Evolutionary conservation across 2,797 vertebrate species (phyloP), one percentile per base, ranked within the genome.

Genomic region (Molothrus aeneus): DNA sequence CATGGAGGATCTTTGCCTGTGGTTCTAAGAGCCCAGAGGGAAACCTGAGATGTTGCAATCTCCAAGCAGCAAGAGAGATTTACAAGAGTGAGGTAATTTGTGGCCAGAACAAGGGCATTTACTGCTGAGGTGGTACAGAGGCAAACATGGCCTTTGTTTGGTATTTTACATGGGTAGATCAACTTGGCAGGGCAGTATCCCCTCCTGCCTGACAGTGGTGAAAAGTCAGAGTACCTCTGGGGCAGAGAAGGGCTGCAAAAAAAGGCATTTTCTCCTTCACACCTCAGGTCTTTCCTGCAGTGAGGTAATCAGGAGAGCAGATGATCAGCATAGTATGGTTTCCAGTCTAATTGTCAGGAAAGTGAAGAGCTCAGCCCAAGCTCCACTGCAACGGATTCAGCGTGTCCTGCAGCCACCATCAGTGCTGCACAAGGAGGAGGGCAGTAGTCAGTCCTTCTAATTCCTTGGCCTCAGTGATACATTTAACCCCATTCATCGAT

Each of bases 301-400:
- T 53, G 53, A 80, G 69, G 83, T 83, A 89, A 80, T 81, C 92
- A 83, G 72, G 32, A 63, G 36, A 96, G 83, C 85, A 92, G 87
- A 86, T 92, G 80, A 93, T 86, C 74, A 88, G 61, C 61, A 77
- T 77, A 71, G 94, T 63, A 65, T 71, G 53, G 79, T 91, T 96
- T 95, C 89, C 94, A 96, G 87, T 70, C 83, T 93, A 95, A 95
- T 84, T 93, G 85, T 89, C 87, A 88, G 93, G 92, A 92, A 95
- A 92, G 72, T 5, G 14, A 93, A 78, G 78, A 77, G 53, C 74
- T 95, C 88, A 89, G 87, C 50, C 63, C 87, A 86, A 80, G 84
- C 83, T 95, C 47, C 68, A 48, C 70, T 80, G 90, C 90, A 60
- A 69, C 36, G 53, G 54, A 34, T 68, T 91, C 77, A 84, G 54